Evolutionary conservation across 2,888 invertebrate species (phyloP), one percentile per base, ranked within the genome.

Genomic region (Tenthredo livida): DNA sequence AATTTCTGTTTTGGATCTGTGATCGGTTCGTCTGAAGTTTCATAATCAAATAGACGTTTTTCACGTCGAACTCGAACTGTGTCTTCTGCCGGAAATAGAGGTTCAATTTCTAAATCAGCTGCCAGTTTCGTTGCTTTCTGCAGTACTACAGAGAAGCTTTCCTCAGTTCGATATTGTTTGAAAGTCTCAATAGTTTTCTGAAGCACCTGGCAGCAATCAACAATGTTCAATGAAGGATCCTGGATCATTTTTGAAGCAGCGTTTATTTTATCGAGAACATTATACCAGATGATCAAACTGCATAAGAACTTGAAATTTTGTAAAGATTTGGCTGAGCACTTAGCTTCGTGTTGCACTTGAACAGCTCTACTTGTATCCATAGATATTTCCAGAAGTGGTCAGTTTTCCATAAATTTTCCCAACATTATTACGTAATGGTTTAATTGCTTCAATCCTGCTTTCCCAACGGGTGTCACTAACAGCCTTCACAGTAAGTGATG

Each of bases 381-480:
- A 47, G 40, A 82, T 84, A 88, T 87, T 73, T 84, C 80, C 73
- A 84, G 82, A 70, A 88, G 84, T 33, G 86, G n/a, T n/a, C 85
- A 54, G n/a, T n/a, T n/a, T n/a, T n/a, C 87, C 87, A 85, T 86
- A 85, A 78, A 88, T 85, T 77, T 87, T 84, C 47, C 77, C 72
- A 47, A 87, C 75, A 84, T 88, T 77, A 75, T 61, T 77, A 65
- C 75, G 25, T 54, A 89, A 84, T 54, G 88, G 86, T 82, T 87
- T 87, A 61, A 88, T 61, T 40, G 87, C 87, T 29, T 88, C 87
- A 83, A 88, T 86, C 58, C 86, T 84, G 77, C 86, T 87, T 85
- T 84, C 84, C 88, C 88, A 88, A 82, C 88, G 84, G 33, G 87
- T 88, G 33, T 86, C 85, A 85, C 86, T 84, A 40, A 88, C 50